A percentile compares a stretch with the other conserved stretches of the same genome.
phyloP scores from a whole-genome alignment of 2,113 vertebrate genomes.

The Nymphicus hollandicus region DNA sequence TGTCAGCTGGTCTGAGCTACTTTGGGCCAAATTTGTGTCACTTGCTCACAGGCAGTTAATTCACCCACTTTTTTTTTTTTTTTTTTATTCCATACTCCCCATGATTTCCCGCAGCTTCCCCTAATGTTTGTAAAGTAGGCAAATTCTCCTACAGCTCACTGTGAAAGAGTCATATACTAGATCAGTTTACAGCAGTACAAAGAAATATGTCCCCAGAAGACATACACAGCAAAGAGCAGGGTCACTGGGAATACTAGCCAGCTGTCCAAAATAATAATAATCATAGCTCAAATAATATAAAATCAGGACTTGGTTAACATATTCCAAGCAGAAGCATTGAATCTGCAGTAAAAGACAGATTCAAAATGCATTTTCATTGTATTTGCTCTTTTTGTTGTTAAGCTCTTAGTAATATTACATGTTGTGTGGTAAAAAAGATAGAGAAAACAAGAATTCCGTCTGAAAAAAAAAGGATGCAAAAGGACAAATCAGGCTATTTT shows the following conservation, averaged over 20 bases:
- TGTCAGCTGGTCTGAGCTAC: not conserved
- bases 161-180: not conserved
- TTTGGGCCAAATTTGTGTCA: not conserved
- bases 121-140: constrained; percentile 40
- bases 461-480: not conserved
- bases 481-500: constrained; percentile 22
- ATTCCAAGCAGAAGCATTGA: not conserved
- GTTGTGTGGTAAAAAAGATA: not conserved
- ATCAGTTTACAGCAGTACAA: constrained; percentile 38
- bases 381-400: not conserved
- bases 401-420: not conserved
- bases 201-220: constrained; percentile 27
- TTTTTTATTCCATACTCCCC: not conserved
- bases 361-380: not conserved
- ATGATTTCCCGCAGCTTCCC: constrained; percentile 1
- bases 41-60: not conserved
- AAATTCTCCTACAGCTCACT: not conserved
- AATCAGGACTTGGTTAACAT: not conserved
- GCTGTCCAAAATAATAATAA: constrained; percentile 3
- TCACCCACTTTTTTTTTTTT: not conserved
- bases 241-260: not conserved
- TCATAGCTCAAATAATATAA: not conserved
- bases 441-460: constrained; percentile 8
- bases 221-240: not conserved
- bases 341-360: not conserved